Evolutionary conservation across 2,888 invertebrate species (phyloP).

Genomic region (Isotomurus palustris): DNA sequence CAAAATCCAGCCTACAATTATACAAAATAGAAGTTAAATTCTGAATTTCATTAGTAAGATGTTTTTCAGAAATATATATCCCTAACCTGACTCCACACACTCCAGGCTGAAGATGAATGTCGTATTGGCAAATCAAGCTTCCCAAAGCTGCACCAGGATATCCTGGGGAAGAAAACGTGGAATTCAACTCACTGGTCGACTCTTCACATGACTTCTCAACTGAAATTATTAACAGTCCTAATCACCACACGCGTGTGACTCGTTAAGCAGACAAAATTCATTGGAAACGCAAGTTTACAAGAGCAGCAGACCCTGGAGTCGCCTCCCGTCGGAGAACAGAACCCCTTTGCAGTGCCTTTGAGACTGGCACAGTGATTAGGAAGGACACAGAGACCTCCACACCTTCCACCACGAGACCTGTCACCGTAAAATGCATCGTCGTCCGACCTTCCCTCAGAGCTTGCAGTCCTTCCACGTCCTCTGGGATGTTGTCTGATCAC

Average conservation of each 20-base stretch:
- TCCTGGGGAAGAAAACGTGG: constrained; percentile 39
- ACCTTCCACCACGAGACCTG: too few relatives aligned
- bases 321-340: constrained; percentile 31
- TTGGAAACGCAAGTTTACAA: constrained; percentile 22
- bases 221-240: neutral
- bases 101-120: constrained; percentile 40
- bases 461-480: too few relatives aligned
- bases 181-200: constrained; percentile 23
- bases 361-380: constrained; percentile 29
- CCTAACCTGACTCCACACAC: constrained; percentile 37
- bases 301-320: constrained; percentile 36
- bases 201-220: constrained; percentile 38
- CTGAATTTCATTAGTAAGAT: neutral
- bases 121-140: constrained; percentile 41
- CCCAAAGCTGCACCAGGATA: constrained; percentile 44
- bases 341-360: constrained; percentile 28
- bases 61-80: neutral
- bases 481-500: too few relatives aligned
- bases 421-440: too few relatives aligned
- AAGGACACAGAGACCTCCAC: constrained; percentile 37
- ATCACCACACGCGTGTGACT: too few relatives aligned
- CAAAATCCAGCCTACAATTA: constrained; percentile 38
- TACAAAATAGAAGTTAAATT: neutral
- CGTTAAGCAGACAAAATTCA: neutral
- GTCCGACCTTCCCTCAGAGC: too few relatives aligned